A percentile compares a stretch with the other conserved stretches of the same genome.
phyloP scores from a whole-genome alignment of 1,140 invertebrate genomes.

The Oscheius sp. region DNA sequence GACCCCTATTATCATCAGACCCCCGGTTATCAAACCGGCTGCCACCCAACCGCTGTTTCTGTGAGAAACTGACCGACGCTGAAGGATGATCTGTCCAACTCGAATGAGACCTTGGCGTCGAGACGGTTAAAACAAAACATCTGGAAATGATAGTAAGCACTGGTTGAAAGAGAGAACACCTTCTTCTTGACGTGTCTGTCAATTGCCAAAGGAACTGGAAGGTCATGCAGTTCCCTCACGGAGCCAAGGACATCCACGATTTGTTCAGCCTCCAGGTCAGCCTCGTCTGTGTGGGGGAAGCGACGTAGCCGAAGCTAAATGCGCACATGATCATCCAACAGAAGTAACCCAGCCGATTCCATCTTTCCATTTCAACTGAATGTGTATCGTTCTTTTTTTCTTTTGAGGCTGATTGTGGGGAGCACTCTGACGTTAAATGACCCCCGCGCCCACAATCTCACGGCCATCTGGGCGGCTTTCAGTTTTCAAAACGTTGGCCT shows the following conservation, averaged over 20 bases:
- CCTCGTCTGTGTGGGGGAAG: slow-evolving; percentile 22
- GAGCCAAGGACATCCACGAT: slow-evolving; percentile 24
- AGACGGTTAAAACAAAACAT: slow-evolving; percentile 24
- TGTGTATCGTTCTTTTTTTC: no score
- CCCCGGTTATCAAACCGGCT: background rate
- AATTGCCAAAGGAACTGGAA: slow-evolving; percentile 19
- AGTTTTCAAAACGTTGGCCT: background rate
- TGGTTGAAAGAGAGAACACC: background rate
- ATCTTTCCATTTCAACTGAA: background rate
- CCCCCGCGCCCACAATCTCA: background rate
- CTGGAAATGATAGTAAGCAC: background rate
- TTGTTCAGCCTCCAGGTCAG: slow-evolving; percentile 15
- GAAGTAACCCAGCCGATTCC: background rate
- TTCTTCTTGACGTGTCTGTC: slow-evolving; percentile 28
- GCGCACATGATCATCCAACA: background rate
- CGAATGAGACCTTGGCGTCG: slow-evolving; percentile 21
- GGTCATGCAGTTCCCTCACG: slow-evolving; percentile 5
- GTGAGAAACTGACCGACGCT: background rate
- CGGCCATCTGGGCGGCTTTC: background rate
- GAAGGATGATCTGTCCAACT: slow-evolving; percentile 17
- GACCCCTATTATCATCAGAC: slow-evolving; percentile 8
- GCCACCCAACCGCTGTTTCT: no score
- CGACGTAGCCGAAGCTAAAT: slow-evolving; percentile 18
- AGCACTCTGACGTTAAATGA: background rate
- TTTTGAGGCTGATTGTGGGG: background rate